Evolutionary conservation across 2,888 invertebrate genomes (phyloP).

Genomic region (Calameuta filiformis): DNA sequence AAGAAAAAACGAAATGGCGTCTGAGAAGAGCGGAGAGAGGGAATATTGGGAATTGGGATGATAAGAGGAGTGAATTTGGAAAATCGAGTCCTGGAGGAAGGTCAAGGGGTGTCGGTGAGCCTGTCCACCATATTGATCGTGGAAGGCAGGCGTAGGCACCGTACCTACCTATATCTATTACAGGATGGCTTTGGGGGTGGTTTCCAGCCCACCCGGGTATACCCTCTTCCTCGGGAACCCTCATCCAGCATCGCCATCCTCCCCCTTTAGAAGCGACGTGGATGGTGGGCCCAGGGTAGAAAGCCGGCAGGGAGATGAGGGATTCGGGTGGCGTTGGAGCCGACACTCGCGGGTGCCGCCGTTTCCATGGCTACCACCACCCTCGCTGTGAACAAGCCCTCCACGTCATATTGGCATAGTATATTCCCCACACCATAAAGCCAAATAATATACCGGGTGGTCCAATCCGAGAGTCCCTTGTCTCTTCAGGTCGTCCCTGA

Average conservation of each 20-base stretch:
- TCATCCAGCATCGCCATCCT: slow-evolving; percentile 14
- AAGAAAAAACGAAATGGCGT: not conserved
- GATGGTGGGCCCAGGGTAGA: slow-evolving; percentile 25
- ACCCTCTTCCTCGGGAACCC: slow-evolving; percentile 20
- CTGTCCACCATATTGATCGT: slow-evolving; percentile 66
- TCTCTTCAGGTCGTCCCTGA: not conserved
- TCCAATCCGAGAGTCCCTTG: slow-evolving; percentile 5
- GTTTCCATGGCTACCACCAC: slow-evolving; percentile 72
- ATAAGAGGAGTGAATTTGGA: not conserved
- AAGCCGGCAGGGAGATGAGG: slow-evolving; percentile 53
- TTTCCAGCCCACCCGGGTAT: slow-evolving; percentile 27
- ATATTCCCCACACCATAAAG: slow-evolving; percentile 62
- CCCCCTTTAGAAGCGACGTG: slow-evolving; percentile 13
- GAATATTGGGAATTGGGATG: not conserved
- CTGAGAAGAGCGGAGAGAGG: not conserved
- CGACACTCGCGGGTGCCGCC: slow-evolving; percentile 72
- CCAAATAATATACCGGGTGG: slow-evolving; percentile 60
- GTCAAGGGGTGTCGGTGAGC: slow-evolving; percentile 54
- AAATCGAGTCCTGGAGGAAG: slow-evolving; percentile 1
- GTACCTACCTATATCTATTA: slow-evolving; percentile 44
- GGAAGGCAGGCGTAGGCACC: slow-evolving; percentile 43
- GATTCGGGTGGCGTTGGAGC: slow-evolving; percentile 72
- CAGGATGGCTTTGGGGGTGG: slow-evolving; percentile 46
- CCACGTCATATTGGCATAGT: slow-evolving; percentile 61
- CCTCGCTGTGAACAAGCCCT: slow-evolving; percentile 63